These are phyloP conservation scores for Agrochola macilenta DNA, from an alignment of 2,888 invertebrate genomes.

Conservation along the genomic window DNA sequence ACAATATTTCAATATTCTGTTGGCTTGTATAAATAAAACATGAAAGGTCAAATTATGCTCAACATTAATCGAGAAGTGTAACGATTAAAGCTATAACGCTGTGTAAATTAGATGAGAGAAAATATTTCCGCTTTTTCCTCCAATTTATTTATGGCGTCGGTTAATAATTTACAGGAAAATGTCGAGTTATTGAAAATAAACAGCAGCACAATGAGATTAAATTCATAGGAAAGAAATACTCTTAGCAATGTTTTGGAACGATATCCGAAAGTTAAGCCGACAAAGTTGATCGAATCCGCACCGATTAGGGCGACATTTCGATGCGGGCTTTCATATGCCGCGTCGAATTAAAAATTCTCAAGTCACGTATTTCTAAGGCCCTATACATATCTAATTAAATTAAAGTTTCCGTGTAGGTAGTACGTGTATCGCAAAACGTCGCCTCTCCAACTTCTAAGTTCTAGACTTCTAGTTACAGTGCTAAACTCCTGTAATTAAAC, in stretches of 20 bases:
- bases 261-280: conserved; percentile 1
- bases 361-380: background rate
- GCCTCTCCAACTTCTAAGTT: conserved; percentile 55
- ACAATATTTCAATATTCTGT: conserved; percentile 56
- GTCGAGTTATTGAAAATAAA: conserved; percentile 32
- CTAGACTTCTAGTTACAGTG: conserved; percentile 40
- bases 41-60: conserved; percentile 53
- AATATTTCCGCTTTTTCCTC: conserved; percentile 30
- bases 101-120: conserved; percentile 38
- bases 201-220: conserved; percentile 21
- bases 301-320: background rate
- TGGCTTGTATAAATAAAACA: conserved; percentile 58
- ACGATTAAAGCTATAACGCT: conserved; percentile 42
- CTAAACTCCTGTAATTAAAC: conserved; percentile 62
- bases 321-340: background rate
- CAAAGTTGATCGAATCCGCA: background rate
- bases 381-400: conserved; percentile 46
- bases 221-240: background rate
- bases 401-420: conserved; percentile 44
- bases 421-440: conserved; percentile 49
- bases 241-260: background rate
- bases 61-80: conserved; percentile 52
- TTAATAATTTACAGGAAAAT: conserved; percentile 47
- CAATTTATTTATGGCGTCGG: conserved; percentile 40
- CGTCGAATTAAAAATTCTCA: background rate